phyloP scores from a whole-genome alignment of 1,140 invertebrate species.

The Rhagoletis pomonella region DNA sequence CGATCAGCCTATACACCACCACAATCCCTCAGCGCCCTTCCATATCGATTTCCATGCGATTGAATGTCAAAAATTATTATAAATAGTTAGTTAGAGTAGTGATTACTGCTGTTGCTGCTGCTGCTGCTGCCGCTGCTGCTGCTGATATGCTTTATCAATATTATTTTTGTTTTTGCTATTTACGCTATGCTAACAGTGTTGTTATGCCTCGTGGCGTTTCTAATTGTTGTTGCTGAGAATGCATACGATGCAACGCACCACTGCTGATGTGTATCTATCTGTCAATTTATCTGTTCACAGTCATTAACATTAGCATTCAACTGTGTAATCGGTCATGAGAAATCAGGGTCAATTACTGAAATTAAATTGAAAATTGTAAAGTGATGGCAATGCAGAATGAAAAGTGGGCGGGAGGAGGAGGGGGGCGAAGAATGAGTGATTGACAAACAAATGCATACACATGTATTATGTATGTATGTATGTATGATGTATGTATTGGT shows the following conservation, averaged over 20 bases:
- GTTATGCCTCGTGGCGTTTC: background rate
- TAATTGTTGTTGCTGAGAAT: background rate
- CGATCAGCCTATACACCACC: background rate
- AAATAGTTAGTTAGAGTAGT: background rate
- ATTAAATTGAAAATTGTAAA: conserved; percentile 45
- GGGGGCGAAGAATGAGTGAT: background rate
- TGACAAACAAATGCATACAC: background rate
- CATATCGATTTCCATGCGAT: background rate
- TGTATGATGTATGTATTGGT: no score
- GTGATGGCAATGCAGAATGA: background rate
- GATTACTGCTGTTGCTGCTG: background rate
- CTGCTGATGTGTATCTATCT: background rate
- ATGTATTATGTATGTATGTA: no score
- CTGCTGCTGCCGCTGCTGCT: background rate
- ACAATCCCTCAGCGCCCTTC: background rate
- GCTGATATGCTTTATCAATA: background rate
- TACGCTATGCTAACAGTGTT: background rate
- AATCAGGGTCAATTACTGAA: conserved; percentile 48
- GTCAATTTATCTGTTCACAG: conserved; percentile 38
- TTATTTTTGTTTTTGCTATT: background rate
- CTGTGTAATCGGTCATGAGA: conserved; percentile 48
- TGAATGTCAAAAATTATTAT: conserved; percentile 22
- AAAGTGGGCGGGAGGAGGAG: background rate
- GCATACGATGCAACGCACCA: background rate
- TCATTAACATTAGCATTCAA: conserved; percentile 38